Evolutionary conservation across 2,888 invertebrate genomes (phyloP), one percentile per base, ranked within the genome.

Genomic region (Pediacus dermestoides): DNA sequence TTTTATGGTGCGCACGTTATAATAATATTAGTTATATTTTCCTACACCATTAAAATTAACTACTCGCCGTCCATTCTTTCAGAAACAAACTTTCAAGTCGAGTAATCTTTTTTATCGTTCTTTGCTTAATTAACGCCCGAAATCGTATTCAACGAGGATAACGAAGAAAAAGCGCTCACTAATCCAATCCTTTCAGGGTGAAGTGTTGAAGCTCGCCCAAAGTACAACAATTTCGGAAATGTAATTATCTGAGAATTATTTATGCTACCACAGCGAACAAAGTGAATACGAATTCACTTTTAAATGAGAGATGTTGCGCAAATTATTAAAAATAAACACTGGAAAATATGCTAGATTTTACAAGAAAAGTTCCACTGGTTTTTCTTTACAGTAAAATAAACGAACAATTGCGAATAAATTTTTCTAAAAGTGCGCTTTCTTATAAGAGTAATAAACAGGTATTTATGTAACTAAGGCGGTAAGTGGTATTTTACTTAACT

Each of bases 41-140:
- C n/a, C 14, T 25, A 3, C 4, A 6, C 46, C 52, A 53, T 57
- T 57, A 57, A 57, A 59, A 57, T 55, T 55, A 58, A 58, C 53
- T 53, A 55, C 52, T n/a, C n/a, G 3, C 50, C 48, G 50, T 50
- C 50, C 52, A 50, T 56, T 55, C 56, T 51, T 57, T 50, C 47
- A 55, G 52, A 49, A 53, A 46, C 51, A 55, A 58, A 58, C 52
- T 58, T 59, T 47, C 46, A 46, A 55, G 52, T 53, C 52, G 48
- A 45, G 51, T 55, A 57, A 57, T 55, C 58, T 56, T 60, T 56
- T 57, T 57, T 57, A 58, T 57, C 57, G 53, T 48, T 46, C 51
- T 52, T 50, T 55, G 53, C 55, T 55, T 58, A 58, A 60, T 60
- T 60, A 60, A 58, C 55, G 53, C 52, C n/a, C 50, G 50, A 53